Evolutionary conservation across 2,888 invertebrate genomes (phyloP).

Genomic region (Rhingia rostrata): DNA sequence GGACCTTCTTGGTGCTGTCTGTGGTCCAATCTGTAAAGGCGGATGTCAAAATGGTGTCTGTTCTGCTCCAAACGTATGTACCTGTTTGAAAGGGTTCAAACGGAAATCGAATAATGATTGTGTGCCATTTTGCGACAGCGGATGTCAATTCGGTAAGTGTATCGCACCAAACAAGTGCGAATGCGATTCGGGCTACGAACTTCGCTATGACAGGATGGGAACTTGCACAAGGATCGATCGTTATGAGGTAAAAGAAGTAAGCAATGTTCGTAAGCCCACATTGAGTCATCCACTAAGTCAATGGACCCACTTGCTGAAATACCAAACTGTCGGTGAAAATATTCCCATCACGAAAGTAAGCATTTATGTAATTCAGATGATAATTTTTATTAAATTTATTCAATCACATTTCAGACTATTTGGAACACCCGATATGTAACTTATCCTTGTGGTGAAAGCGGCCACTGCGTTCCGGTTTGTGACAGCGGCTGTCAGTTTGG

Average conservation of each 20-base stretch:
- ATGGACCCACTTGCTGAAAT: too few species aligned
- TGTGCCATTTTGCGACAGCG: constrained; percentile 32
- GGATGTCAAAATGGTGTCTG: constrained; percentile 78
- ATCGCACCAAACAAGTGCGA: constrained; percentile 77
- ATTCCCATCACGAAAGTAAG: too few species aligned
- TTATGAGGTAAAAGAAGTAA: constrained; percentile 51
- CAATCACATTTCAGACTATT: too few species aligned
- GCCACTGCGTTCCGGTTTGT: too few species aligned
- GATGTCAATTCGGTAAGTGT: constrained; percentile 76
- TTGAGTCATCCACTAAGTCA: too few species aligned
- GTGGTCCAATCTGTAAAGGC: constrained; percentile 62
- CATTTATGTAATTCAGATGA: too few species aligned
- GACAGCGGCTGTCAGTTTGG: too few species aligned
- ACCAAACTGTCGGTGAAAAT: too few species aligned
- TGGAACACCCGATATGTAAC: not conserved
- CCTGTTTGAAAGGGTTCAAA: constrained; percentile 65
- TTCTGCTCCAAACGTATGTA: constrained; percentile 77
- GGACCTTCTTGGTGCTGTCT: not conserved
- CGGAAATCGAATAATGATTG: not conserved
- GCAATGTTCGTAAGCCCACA: constrained; percentile 17
- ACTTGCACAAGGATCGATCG: constrained; percentile 22
- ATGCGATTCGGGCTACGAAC: constrained; percentile 18
- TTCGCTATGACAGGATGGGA: constrained; percentile 28
- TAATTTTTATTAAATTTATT: too few species aligned
- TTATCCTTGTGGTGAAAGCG: too few species aligned